Evolutionary conservation across 2,888 invertebrate genomes (phyloP).

Genomic region (Scrobipalpa costella): DNA sequence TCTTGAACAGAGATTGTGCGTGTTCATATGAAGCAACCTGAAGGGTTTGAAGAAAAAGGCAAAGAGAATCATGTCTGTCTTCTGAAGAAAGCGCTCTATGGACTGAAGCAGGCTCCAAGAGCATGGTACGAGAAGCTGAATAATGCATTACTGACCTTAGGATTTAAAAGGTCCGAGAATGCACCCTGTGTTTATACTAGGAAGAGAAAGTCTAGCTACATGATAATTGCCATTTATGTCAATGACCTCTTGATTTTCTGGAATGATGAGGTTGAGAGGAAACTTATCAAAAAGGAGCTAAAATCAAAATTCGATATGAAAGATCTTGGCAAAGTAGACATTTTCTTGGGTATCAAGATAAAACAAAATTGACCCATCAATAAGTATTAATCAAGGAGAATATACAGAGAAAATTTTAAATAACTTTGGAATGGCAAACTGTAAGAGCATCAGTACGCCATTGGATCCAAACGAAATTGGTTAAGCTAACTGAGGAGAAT

Average conservation of each 20-base stretch:
- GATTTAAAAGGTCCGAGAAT: neutral
- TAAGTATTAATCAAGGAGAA: neutral
- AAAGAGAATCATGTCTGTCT: too few relatives aligned
- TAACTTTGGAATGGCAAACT: slow-evolving; percentile 1
- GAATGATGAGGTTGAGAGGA: too few relatives aligned
- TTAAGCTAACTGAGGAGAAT: neutral
- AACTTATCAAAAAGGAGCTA: neutral
- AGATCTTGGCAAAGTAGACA: slow-evolving; percentile 15
- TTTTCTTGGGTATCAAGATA: slow-evolving; percentile 19
- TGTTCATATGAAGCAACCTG: too few relatives aligned
- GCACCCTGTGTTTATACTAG: neutral
- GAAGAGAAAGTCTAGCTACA: neutral
- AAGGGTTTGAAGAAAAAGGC: too few relatives aligned
- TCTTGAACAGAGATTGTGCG: too few relatives aligned
- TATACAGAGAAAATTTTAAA: neutral
- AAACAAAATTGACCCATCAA: neutral
- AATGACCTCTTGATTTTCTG: slow-evolving; percentile 25
- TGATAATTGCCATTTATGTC: slow-evolving; percentile 26
- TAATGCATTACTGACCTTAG: neutral
- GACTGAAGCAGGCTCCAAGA: neutral
- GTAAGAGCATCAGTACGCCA: neutral
- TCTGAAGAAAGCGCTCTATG: too few relatives aligned
- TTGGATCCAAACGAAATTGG: neutral
- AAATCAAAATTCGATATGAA: slow-evolving; percentile 20
- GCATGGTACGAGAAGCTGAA: too few relatives aligned